phyloP scores from a whole-genome alignment of 2,888 invertebrate genomes.

The Esperia sulphurella region DNA sequence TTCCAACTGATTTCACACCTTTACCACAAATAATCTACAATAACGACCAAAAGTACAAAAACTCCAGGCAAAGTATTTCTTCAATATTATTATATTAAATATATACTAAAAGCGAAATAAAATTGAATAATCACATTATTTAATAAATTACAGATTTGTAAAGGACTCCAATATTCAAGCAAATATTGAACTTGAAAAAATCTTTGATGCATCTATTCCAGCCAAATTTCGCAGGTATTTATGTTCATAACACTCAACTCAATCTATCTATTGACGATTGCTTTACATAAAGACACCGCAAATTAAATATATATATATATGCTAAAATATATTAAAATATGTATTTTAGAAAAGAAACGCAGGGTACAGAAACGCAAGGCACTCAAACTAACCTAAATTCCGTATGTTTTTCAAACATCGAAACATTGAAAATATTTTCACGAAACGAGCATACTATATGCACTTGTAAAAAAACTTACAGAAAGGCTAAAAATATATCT shows the following conservation, averaged over 20 bases:
- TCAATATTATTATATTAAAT: background rate
- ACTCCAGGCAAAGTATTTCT: conserved; percentile 1
- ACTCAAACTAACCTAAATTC: conserved; percentile 51
- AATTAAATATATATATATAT: no score
- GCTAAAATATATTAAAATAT: no score
- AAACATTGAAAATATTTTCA: conserved; percentile 9
- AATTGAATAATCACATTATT: background rate
- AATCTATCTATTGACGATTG: background rate
- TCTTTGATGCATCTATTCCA: background rate
- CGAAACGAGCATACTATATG: conserved; percentile 29
- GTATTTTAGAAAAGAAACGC: conserved; percentile 12
- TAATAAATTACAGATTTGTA: conserved; percentile 6
- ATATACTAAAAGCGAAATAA: background rate
- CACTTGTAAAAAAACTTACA: background rate
- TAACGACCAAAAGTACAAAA: background rate
- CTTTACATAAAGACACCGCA: no score
- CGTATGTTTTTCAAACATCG: conserved; percentile 12
- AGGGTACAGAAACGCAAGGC: conserved; percentile 41
- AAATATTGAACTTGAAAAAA: conserved; percentile 9
- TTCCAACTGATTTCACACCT: background rate
- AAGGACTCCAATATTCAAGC: conserved; percentile 17
- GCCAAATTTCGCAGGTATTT: conserved; percentile 20
- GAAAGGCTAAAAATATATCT: no score
- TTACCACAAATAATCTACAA: background rate
- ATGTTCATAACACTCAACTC: no score